Percentiles rank a stretch among this genome's conserved stretches.
Conservation (phyloP, 2,888 invertebrate genomes). For the Leptinotarsa haldemani region DNA sequence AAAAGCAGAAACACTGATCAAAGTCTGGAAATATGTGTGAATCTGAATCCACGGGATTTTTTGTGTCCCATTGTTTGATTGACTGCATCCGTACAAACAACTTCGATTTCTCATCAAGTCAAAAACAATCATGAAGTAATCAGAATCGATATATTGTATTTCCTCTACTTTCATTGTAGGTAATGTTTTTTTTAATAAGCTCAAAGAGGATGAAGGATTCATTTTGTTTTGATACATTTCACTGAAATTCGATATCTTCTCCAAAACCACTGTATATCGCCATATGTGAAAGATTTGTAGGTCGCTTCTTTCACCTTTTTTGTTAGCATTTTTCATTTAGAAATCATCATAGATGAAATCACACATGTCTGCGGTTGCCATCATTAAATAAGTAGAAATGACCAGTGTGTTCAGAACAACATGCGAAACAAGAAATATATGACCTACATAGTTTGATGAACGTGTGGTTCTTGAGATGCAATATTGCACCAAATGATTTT, state of each 20-base stretch:
- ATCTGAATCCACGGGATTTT: too few relatives aligned
- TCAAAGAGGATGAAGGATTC: neutral
- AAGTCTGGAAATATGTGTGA: too few relatives aligned
- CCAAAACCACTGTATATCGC: neutral
- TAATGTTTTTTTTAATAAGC: too few relatives aligned
- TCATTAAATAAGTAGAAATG: constrained; percentile 14
- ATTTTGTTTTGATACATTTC: neutral
- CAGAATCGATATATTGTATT: too few relatives aligned
- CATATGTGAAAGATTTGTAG: constrained; percentile 3
- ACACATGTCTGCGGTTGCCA: constrained; percentile 14
- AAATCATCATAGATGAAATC: constrained; percentile 22
- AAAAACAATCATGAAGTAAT: too few relatives aligned
- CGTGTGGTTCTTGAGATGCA: neutral
- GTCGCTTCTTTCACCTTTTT: constrained; percentile 16
- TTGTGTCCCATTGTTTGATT: too few relatives aligned
- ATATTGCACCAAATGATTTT: neutral
- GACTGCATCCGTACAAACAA: too few relatives aligned
- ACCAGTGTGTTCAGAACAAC: neutral
- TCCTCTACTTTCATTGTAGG: too few relatives aligned
- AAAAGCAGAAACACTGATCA: too few relatives aligned
- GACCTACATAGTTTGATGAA: neutral
- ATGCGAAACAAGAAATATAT: constrained; percentile 9
- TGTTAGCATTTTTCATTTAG: constrained; percentile 21
- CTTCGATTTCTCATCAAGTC: too few relatives aligned
- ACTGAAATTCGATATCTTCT: neutral